A percentile compares a stretch with the other conserved stretches of the same genome.
phyloP scores from a whole-genome alignment of 2,113 vertebrate species.

The Tympanuchus pallidicinctus region DNA sequence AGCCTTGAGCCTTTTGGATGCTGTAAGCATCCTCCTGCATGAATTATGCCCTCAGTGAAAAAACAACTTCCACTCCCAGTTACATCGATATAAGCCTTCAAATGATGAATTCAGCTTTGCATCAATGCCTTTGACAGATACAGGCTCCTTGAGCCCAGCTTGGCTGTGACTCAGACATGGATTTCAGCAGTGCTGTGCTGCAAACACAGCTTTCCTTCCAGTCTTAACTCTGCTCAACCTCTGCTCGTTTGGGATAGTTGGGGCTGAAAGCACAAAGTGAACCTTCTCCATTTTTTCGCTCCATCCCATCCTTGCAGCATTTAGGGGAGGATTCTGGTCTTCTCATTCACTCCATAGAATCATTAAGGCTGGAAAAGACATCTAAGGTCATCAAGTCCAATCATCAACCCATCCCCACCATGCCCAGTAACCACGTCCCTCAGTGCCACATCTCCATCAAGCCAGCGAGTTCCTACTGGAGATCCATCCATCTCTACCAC shows the following conservation, averaged over 20 bases:
- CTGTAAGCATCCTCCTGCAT: not conserved
- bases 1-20: constrained; percentile 5
- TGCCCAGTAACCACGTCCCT: too few species aligned
- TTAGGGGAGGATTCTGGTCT: not conserved
- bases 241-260: not conserved
- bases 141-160: not conserved
- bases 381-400: not conserved
- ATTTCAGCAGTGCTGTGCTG: not conserved
- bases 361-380: not conserved
- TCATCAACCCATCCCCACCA: too few species aligned
- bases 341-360: not conserved
- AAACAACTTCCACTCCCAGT: constrained; percentile 13
- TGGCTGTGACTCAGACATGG: not conserved
- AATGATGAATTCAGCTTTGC: not conserved
- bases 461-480: not conserved
- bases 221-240: not conserved
- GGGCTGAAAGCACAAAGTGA: not conserved
- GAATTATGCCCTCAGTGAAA: constrained; percentile 38
- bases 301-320: not conserved
- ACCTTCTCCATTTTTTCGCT: not conserved
- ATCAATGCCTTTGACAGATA: constrained; percentile 7
- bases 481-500: not conserved
- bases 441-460: too few species aligned
- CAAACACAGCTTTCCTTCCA: not conserved
- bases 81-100: constrained; percentile 35